Evolutionary conservation across 2,797 vertebrate species (phyloP), one percentile per base, ranked within the genome.

Genomic region (Siniperca scherzeri): DNA sequence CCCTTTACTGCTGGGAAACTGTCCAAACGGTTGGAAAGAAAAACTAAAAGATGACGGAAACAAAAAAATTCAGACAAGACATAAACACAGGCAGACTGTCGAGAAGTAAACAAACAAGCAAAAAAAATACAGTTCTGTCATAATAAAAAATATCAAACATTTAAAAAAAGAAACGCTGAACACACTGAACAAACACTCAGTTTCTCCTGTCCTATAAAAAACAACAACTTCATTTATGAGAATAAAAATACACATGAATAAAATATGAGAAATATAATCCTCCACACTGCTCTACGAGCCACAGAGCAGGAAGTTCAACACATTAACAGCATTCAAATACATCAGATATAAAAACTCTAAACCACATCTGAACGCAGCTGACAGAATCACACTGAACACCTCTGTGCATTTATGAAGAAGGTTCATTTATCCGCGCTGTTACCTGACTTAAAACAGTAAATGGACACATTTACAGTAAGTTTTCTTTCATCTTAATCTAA

Each of bases 1-100:
- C 89, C 84, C 84, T 88, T 86, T 72, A 74, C 70, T 78, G 69
- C 56, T 50, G 64, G 56, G 64, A 85, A 55, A 84, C 56, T 25
- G 61, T 78, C 40, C 33, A 25, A 86, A 65, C 50, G 19, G 66
- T 2, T 2, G 21, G 73, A 61, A 52, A 61, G 19, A 76, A 53
- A 77, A 61, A 56, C 3, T 2, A 1, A 75, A 56, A 66, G 33
- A 38, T 27, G 0, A 74, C 0, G 0, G 14, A 78, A 52, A 84
- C 53, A 88, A 57, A 62, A 36, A 60, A 22, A 44, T 22, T 60
- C 2, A 77, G 61, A 85, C 40, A 0, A 78, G 62, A 85, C 77
- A 60, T 3, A 55, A 78, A 83, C 70, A 79, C 22, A 36, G 61
- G 17, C 10, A 0, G 67, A 46, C 12, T 4, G 55, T n/a, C 2